Conservation (phyloP, 64 coral and sea anemone genomes). For the Montipora sp. region DNA sequence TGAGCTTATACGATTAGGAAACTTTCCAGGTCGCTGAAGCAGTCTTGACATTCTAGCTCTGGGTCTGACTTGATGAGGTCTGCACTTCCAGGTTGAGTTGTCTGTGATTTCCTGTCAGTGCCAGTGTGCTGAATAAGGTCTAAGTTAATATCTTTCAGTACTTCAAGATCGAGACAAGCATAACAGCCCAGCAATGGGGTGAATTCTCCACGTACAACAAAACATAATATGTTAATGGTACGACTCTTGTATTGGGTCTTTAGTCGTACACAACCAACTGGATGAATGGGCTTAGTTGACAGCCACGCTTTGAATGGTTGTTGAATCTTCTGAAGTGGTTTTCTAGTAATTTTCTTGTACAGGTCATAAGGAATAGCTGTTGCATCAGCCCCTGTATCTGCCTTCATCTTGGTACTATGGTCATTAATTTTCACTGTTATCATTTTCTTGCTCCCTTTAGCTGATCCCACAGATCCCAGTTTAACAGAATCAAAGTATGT, state of each 20-base stretch:
- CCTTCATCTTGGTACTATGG: not conserved
- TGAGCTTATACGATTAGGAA: conserved; percentile 6
- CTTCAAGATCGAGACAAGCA: conserved; percentile 51
- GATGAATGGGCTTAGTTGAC: conserved; percentile 40
- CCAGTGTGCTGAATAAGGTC: not conserved
- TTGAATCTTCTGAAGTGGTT: conserved; percentile 20
- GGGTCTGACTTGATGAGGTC: not conserved
- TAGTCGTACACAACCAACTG: conserved; percentile 15
- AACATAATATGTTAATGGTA: conserved; percentile 44
- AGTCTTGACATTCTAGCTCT: not conserved
- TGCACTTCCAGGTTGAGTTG: no score
- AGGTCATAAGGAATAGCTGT: conserved; percentile 5
- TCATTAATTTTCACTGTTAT: conserved; percentile 20
- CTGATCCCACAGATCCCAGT: conserved; percentile 31
- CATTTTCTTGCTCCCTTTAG: conserved; percentile 22
- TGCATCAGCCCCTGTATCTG: not conserved
- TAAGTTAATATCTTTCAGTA: conserved; percentile 43
- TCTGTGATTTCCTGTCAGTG: no score
- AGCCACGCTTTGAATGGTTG: conserved; percentile 31
- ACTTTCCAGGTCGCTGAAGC: not conserved
- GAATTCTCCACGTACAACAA: conserved; percentile 64
- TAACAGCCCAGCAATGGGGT: conserved; percentile 69
- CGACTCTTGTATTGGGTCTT: conserved; percentile 7
- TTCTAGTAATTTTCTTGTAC: conserved; percentile 22
- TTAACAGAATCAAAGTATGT: conserved; percentile 75